Base-by-base conservation (phyloP, 2,797 vertebrate species). In the Sciurus vulgaris region DNA sequence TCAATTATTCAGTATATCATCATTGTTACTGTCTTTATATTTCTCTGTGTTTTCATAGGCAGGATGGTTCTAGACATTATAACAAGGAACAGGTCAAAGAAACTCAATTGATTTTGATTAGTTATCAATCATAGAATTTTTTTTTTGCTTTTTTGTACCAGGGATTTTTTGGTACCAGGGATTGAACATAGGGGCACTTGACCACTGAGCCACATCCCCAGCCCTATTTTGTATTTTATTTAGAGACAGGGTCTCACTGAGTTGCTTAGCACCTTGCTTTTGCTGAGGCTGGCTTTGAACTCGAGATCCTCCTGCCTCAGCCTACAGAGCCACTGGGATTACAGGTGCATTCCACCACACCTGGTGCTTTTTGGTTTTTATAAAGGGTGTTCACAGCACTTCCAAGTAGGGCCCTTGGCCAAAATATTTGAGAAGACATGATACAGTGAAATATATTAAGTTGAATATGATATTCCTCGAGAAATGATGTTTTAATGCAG, bases 31-130 rank as follows among this genome's bases (percentile, higher is more conserved):
- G 61, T 28, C 72, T 86, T 94, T 81, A 28, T 51, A 22, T 91
- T 82, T 86, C n/a, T 92, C 56, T 74, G 49, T 92, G 33, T 77
- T 61, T 93, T 94, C 47, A 84, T 14, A 95, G 63, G 86, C 15
- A 86, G 59, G 47, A 54, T 33, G 76, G 33, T 61, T 92, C 51
- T 82, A 91, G 81, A 94, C 24, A 91, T 87, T 61, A 86, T 4
- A 93, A 54, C 28, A 87, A 49, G 47, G 44, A 79, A 87, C 59
- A 84, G 61, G 67, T 11, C 35, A 89, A 73, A 47, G 26, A 73
- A 92, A 93, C 70, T 81, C 38, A 54, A 49, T 69, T 67, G 81
- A 81, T 51, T 83, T 84, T 86, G 14, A 92, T 93, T 91, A 89
- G 41, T 33, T 89, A 69, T 44, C 59, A 92, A 63, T 70, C 73